Conservation (phyloP, 2,888 invertebrate species). For the Euzetes globulus region DNA sequence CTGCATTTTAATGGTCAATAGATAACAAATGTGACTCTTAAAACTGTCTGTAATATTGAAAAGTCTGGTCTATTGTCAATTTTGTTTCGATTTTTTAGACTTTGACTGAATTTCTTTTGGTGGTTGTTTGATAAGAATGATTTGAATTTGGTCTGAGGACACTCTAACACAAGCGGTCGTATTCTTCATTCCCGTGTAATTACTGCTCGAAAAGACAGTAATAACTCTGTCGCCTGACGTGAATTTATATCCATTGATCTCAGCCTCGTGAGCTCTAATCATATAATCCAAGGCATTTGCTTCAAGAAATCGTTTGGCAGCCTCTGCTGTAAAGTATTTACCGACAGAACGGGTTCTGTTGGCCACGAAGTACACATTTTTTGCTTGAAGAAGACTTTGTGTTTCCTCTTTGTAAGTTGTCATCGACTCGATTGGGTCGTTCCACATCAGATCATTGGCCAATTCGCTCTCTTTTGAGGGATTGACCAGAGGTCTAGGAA, state of each 20-base stretch:
- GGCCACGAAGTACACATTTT: neutral
- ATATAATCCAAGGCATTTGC: neutral
- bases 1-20: too few relatives aligned
- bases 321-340: neutral
- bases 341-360: neutral
- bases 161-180: slow-evolving; percentile 8
- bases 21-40: too few relatives aligned
- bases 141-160: too few relatives aligned
- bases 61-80: too few relatives aligned
- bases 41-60: too few relatives aligned
- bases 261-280: slow-evolving; percentile 3
- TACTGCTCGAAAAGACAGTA: neutral
- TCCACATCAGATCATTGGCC: neutral
- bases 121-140: too few relatives aligned
- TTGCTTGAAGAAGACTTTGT: neutral
- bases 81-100: too few relatives aligned
- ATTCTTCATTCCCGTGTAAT: neutral
- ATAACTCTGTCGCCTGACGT: neutral
- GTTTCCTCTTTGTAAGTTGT: neutral
- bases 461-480: neutral
- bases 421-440: slow-evolving; percentile 8
- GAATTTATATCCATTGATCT: neutral
- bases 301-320: neutral
- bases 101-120: too few relatives aligned
- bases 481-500: neutral